Conservation (phyloP, 2,888 invertebrate species). For the Apamea sordens region DNA sequence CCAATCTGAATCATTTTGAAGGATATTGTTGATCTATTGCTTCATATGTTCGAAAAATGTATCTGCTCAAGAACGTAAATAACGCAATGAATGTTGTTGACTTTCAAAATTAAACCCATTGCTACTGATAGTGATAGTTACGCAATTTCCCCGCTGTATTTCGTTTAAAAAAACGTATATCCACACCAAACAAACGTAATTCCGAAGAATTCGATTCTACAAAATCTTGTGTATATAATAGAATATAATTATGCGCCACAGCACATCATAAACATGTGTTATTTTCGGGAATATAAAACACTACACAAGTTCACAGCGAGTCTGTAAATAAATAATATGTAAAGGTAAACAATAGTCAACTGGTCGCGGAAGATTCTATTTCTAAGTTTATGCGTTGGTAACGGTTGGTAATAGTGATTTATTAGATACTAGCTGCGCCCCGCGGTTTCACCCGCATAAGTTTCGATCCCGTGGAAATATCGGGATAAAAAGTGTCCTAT, state of each 20-base stretch:
- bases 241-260: background rate
- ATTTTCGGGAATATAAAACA: constrained; percentile 63
- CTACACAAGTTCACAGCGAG: constrained; percentile 58
- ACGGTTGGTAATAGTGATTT: constrained; percentile 1
- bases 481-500: no score
- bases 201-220: background rate
- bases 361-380: constrained; percentile 59
- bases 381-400: constrained; percentile 42
- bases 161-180: background rate
- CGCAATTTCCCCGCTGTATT: background rate
- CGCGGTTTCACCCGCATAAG: no score
- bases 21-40: no score
- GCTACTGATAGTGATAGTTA: no score
- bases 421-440: background rate
- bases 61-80: no score
- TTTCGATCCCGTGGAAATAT: no score
- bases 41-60: no score
- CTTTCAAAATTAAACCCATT: no score
- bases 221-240: background rate
- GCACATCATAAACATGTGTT: constrained; percentile 46
- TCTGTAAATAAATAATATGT: constrained; percentile 59
- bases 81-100: no score
- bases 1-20: no score
- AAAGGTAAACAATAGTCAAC: constrained; percentile 62
- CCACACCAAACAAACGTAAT: background rate